phyloP scores from a whole-genome alignment of 2,888 invertebrate species.

The Ennomos fuscantarius region DNA sequence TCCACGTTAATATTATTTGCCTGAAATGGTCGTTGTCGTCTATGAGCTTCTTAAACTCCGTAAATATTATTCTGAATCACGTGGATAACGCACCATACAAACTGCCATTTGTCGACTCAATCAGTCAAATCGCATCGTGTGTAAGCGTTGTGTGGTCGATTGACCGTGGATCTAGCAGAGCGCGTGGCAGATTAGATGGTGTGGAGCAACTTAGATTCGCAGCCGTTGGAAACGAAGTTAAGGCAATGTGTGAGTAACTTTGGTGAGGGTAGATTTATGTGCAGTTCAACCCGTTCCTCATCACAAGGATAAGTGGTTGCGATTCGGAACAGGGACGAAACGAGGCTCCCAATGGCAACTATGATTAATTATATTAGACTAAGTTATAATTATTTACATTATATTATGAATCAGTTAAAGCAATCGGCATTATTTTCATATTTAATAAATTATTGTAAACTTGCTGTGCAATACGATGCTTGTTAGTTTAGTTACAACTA shows the following conservation, averaged over 20 bases:
- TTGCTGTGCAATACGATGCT: constrained; percentile 83
- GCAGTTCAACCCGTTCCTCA: constrained; percentile 16
- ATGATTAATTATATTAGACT: constrained; percentile 30
- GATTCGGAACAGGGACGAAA: constrained; percentile 21
- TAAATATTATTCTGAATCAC: constrained; percentile 5
- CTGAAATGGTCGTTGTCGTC: constrained; percentile 3
- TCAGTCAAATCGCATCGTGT: too few relatives aligned
- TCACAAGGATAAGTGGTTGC: constrained; percentile 12
- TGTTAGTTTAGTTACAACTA: constrained; percentile 79
- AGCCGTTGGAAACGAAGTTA: constrained; percentile 16
- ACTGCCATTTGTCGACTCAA: too few relatives aligned
- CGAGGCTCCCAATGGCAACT: constrained; percentile 36
- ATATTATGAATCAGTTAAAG: constrained; percentile 35
- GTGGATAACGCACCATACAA: too few relatives aligned
- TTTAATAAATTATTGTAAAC: constrained; percentile 77
- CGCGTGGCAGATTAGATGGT: too few relatives aligned
- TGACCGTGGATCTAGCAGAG: too few relatives aligned
- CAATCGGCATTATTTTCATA: constrained; percentile 68
- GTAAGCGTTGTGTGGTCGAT: too few relatives aligned
- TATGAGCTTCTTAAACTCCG: constrained; percentile 10
- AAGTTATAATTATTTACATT: constrained; percentile 37
- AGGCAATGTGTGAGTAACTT: constrained; percentile 26
- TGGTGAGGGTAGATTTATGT: constrained; percentile 15
- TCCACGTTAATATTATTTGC: constrained; percentile 11
- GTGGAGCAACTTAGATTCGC: too few relatives aligned